Evolutionary conservation across 1,140 invertebrate genomes (phyloP), one percentile per base, ranked within the genome.

Genomic region (Oedothorax gibbosus): DNA sequence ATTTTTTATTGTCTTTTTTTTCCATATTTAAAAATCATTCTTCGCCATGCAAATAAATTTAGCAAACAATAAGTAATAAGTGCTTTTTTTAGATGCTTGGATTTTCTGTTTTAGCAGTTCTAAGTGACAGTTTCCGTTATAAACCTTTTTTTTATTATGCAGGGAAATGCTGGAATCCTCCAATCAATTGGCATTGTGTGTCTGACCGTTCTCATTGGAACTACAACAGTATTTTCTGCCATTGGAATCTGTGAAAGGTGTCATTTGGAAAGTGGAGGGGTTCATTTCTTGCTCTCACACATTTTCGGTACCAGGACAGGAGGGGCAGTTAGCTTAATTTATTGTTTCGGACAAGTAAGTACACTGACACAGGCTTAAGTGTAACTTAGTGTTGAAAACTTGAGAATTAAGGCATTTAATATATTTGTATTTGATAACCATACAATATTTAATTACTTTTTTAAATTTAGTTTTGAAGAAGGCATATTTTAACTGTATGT

Each of bases 191-290:
- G 97, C 79, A 96, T 98, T 87, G 94, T 99, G 75, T 91, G 98
- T 85, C 93, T 95, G 88, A 95, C 96, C 92, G 96, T 98, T 72
- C 93, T 95, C 86, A 94, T 98, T 85, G 96, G 96, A 64, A 90
- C 98, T 87, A 94, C 98, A 73, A 95, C 96, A 73, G 96, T 98
- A 7, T 92, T 98, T 49, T 97, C 97, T 88, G 97, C 96, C 51
- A 96, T 99, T 75, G 97, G 97, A 64, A 98, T 99, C 88, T 98
- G 96, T 91, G 97, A 99, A 91, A 90, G 97, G 89, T 98, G 96
- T 91, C 93, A 96, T 86, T 95, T 98, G 88, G 95, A 97, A 91
- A 97, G 95, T 91, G 97, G 97, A 51, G 97, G 97, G 50, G 96
- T 99, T 15, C 99, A 99, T 91, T 98, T 98, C 91, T 92, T 99